Evolutionary conservation across 2,888 invertebrate species (phyloP).

Genomic region (Meteorus colon): DNA sequence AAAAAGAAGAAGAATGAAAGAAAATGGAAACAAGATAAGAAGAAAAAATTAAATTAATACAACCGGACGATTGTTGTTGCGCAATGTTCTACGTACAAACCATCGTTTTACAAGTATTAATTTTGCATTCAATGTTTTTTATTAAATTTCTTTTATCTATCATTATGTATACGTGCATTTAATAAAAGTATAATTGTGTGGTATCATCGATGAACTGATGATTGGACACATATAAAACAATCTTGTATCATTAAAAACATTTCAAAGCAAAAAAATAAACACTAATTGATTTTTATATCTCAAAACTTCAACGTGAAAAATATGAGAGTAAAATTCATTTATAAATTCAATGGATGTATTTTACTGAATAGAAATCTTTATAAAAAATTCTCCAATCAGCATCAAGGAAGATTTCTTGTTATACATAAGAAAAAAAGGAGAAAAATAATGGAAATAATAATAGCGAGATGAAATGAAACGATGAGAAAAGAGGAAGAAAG

Average conservation of each 20-base stretch:
- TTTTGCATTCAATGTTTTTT: slow-evolving; percentile 8
- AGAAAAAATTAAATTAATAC: not conserved
- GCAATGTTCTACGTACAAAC: not conserved
- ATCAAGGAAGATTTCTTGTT: no score
- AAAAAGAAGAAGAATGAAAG: not conserved
- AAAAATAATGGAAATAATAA: not conserved
- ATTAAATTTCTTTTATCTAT: not conserved
- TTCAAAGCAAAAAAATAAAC: no score
- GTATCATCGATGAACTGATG: not conserved
- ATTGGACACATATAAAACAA: not conserved
- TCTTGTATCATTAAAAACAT: not conserved
- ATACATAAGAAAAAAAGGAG: no score
- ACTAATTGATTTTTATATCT: no score
- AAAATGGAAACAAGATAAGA: no score
- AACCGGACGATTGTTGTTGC: not conserved
- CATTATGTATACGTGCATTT: not conserved
- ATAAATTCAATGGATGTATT: no score
- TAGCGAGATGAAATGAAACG: not conserved
- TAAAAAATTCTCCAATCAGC: no score
- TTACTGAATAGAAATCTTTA: no score
- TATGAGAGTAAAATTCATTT: no score
- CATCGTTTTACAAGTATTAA: not conserved
- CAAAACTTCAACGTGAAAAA: no score
- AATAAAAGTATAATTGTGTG: not conserved
- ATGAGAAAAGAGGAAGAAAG: not conserved